Base-by-base conservation (phyloP, 2,888 invertebrate genomes). In the Dinocampus coccinellae region DNA sequence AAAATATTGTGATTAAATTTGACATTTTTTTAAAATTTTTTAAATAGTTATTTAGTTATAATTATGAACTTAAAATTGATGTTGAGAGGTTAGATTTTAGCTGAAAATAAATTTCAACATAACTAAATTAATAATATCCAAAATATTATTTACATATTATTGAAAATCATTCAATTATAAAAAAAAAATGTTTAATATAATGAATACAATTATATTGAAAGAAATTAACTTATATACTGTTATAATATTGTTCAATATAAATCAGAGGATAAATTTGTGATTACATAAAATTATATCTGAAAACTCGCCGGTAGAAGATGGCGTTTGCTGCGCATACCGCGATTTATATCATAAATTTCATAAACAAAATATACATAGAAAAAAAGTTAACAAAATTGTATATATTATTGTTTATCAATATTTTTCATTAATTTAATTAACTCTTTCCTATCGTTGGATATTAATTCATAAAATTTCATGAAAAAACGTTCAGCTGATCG, bases 401-500 rank as follows among this genome's bases (percentile, higher is more conserved):
- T 39, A n/a, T 34, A 24, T 24, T 70, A 13, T n/a, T 13, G 24
- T 11, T 39, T 39, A n/a, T 22, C 10, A 13, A 62, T 39, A 13
- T 26, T 62, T 16, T 64, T 52, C 7, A 52, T 29, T 42, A 73
- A 71, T 34, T 22, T 34, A 3, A 39, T 0, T 7, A 81, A 26
- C n/a, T 79, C 67, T 4, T 61, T 76, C 70, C 79, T 78, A 7
- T 84, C 79, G 11, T 79, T 69, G 2, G 77, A 75, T 33, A 82
- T 47, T n/a, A 79, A 75, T 33, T 79, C 57, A 62, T 75, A 80
- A 33, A 85, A 78, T 64, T 79, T 60, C 4, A 53, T 55, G 36
- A 85, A 85, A 67, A 84, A 83, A 29, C 69, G 11, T 70, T 78
- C 78, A 0, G 81, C 81, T 16, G 75, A 68, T 66, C 81, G 72